Conservation (phyloP, 2,113 vertebrate species). For the Brienomyrus brachyistius region DNA sequence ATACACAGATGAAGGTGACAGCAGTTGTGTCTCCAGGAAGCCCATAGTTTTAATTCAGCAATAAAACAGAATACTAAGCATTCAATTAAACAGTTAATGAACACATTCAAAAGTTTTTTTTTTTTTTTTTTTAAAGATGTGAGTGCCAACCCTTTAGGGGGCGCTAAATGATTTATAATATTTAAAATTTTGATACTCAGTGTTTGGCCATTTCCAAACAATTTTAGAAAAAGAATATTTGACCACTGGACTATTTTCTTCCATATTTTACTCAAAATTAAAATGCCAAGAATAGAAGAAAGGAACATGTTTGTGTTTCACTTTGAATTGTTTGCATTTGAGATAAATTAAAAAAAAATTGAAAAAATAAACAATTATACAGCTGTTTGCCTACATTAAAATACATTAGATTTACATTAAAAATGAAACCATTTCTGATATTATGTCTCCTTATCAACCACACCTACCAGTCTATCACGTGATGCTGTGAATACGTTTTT, state of each 20-base stretch:
- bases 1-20: neutral
- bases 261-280: neutral
- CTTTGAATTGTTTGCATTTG: neutral
- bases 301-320: neutral
- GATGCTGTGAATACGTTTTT: neutral
- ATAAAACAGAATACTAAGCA: neutral
- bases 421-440: neutral
- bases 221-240: neutral
- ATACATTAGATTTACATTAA: neutral
- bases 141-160: neutral
- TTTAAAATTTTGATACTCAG: neutral
- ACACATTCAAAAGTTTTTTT: neutral
- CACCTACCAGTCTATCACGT: neutral
- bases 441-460: neutral
- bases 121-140: neutral
- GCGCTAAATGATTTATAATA: constrained; percentile 3
- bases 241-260: neutral
- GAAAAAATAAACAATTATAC: neutral
- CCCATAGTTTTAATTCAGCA: neutral
- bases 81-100: neutral
- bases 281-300: neutral
- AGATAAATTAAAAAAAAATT: neutral
- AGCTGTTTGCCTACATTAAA: neutral
- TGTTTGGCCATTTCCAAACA: neutral
- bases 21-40: neutral